These are phyloP conservation scores for Cyrtonyx montezumae DNA, from an alignment of 2,113 vertebrate genomes.

Conservation along the genomic window DNA sequence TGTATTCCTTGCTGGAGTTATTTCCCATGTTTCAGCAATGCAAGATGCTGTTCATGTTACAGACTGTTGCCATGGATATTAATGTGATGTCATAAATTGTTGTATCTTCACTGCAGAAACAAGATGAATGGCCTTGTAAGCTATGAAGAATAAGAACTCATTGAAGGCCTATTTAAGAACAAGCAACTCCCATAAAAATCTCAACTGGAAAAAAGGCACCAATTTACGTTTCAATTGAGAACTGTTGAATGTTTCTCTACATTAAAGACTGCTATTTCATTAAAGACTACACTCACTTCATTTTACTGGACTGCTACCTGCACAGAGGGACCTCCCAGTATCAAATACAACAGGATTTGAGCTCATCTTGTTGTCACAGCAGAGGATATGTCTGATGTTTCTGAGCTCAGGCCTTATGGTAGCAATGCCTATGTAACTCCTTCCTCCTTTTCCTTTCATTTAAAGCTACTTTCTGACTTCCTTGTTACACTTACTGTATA, in stretches of 20 bases:
- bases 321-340: neutral
- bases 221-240: neutral
- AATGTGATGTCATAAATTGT: slow-evolving; percentile 68
- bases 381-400: neutral
- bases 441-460: neutral
- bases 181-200: neutral
- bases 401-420: neutral
- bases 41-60: slow-evolving; percentile 50
- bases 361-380: neutral
- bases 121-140: slow-evolving; percentile 40
- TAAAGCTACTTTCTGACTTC: neutral
- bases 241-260: neutral
- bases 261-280: neutral
- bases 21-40: slow-evolving; percentile 43
- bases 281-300: neutral
- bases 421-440: rapidly evolving
- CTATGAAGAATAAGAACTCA: neutral
- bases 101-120: slow-evolving; percentile 60
- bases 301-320: neutral
- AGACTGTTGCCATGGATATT: slow-evolving; percentile 66
- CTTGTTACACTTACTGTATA: neutral
- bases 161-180: neutral
- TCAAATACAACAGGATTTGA: neutral
- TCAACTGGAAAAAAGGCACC: neutral
- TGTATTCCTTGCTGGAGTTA: neutral